Evolutionary conservation across 2,888 invertebrate species (phyloP).

Genomic region (Cephus runcator): DNA sequence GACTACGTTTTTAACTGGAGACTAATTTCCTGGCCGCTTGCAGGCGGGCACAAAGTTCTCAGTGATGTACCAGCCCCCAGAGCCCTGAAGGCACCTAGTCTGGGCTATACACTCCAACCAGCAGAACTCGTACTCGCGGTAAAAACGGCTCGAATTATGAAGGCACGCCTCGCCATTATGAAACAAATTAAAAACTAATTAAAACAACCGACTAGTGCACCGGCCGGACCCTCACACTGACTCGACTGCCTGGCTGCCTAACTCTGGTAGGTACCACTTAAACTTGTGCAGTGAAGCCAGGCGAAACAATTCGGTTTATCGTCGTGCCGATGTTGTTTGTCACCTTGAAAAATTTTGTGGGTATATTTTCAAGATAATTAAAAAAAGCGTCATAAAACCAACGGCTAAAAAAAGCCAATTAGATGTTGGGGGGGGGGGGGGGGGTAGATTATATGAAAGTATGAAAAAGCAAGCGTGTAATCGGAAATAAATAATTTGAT

Average conservation of each 20-base stretch:
- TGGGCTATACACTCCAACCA: slow-evolving; percentile 18
- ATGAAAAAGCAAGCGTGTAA: neutral
- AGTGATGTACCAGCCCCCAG: slow-evolving; percentile 54
- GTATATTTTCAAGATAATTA: neutral
- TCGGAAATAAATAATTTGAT: neutral
- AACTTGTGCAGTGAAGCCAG: neutral
- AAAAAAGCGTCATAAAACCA: neutral
- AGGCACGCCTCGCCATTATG: slow-evolving; percentile 49
- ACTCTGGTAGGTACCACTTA: neutral
- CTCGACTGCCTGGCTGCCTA: slow-evolving; percentile 1
- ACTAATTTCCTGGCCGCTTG: slow-evolving; percentile 52
- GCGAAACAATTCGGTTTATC: neutral
- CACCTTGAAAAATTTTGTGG: neutral
- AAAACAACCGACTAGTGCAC: slow-evolving; percentile 44
- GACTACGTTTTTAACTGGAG: slow-evolving; percentile 45
- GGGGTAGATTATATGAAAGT: neutral
- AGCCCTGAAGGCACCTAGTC: slow-evolving; percentile 38
- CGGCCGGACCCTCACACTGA: neutral
- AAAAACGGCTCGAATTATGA: slow-evolving; percentile 53
- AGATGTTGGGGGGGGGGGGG: neutral
- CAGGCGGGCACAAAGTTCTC: slow-evolving; percentile 46
- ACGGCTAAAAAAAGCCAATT: neutral
- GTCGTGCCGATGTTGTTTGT: neutral
- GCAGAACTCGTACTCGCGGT: slow-evolving; percentile 30
- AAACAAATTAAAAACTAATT: slow-evolving; percentile 62